Conservation (phyloP, 2,888 invertebrate genomes). For the Noctua fimbriata region DNA sequence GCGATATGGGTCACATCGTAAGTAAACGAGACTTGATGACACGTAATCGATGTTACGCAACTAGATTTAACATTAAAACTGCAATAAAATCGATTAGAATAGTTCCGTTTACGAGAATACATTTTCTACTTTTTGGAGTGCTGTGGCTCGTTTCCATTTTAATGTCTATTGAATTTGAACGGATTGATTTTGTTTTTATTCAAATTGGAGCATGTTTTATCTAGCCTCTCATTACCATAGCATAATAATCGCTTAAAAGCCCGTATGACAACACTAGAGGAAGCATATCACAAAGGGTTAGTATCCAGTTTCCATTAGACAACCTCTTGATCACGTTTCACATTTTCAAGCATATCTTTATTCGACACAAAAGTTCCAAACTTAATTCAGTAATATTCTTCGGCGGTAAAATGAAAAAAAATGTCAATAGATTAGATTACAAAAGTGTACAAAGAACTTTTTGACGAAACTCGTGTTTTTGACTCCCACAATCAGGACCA, state of each 20-base stretch:
- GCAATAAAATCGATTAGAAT: constrained; percentile 24
- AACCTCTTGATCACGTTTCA: constrained; percentile 74
- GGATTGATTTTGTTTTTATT: constrained; percentile 18
- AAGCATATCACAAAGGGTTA: constrained; percentile 74
- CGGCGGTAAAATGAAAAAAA: constrained; percentile 42
- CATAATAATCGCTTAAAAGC: constrained; percentile 56
- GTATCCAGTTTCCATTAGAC: constrained; percentile 71
- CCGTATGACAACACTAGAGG: constrained; percentile 71
- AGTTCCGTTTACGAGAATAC: constrained; percentile 8
- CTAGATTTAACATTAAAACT: constrained; percentile 39
- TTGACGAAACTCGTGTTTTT: constrained; percentile 40
- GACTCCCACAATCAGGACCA: constrained; percentile 42
- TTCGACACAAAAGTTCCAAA: constrained; percentile 31
- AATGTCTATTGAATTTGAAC: constrained; percentile 20
- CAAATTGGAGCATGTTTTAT: constrained; percentile 10
- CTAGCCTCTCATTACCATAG: constrained; percentile 22
- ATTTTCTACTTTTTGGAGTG: constrained; percentile 12
- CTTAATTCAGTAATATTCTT: constrained; percentile 18
- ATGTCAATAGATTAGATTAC: constrained; percentile 33
- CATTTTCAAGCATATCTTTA: constrained; percentile 48
- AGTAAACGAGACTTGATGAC: constrained; percentile 54
- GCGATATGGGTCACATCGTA: constrained; percentile 70
- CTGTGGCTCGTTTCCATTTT: constrained; percentile 29
- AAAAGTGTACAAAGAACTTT: constrained; percentile 27
- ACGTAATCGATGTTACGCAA: constrained; percentile 69